Evolutionary conservation across 2,797 vertebrate genomes (phyloP), one percentile per base, ranked within the genome.

Genomic region (Picus viridis): DNA sequence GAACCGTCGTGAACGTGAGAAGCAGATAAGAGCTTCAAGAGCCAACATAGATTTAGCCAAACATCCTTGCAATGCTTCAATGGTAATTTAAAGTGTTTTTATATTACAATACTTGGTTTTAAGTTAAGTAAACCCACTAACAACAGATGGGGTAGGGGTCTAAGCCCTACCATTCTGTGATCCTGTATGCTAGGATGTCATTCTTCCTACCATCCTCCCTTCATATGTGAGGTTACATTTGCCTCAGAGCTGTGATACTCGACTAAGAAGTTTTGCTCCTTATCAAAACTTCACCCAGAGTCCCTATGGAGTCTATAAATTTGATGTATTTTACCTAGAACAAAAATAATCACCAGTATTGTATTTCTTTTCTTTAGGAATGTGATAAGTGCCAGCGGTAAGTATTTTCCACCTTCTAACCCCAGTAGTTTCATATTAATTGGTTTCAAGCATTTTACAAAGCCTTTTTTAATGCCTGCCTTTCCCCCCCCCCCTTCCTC

Each of bases 301-400:
- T 51, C 16, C 8, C 36, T 82, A 11, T 4, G 5, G 16, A n/a
- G 24, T 79, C 64, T 92, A n/a, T 47, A 71, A 30, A 36, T 79
- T 78, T 81, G 72, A 22, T 12, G 2, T 86, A 43, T 70, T 87
- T 85, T 86, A 70, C 10, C 13, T 34, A 19, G 81, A 94, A 80
- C 76, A 87, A 92, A 92, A 93, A 86, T 97, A 94, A 93, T 88
- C 29, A 80, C 73, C 6, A 20, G 8, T 69, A 43, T 91, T 61
- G 84, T 94, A 6, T 96, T 96, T 92, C 71, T 59, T 88, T 92
- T 95, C 97, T 97, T 86, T 90, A 99, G 99, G 99, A 99, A 71
- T 99, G 99, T 97, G 99, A 99, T 93, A 99, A 99, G 95, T 99
- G 99, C 94, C 98, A 99, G 97, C 99, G 99, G 99, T 99, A 97